A percentile compares a stretch with the other conserved stretches of the same genome.
phyloP scores from a whole-genome alignment of 2,113 vertebrate species.

The Rutilus rutilus region DNA sequence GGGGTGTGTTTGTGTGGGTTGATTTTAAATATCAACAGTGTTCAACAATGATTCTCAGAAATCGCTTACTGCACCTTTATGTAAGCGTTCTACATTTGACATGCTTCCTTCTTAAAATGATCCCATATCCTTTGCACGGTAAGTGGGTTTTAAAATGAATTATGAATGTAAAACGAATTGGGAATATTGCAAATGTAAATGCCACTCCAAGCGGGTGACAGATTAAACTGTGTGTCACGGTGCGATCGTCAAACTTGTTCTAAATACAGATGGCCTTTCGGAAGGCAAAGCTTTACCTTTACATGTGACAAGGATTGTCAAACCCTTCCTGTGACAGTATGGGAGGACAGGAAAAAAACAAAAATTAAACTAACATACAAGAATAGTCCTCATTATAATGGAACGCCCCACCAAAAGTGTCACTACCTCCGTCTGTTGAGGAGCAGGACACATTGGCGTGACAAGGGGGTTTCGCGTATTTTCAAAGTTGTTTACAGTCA shows the following conservation, averaged over 20 bases:
- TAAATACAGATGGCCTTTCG: slow-evolving; percentile 21
- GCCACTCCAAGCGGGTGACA: slow-evolving; percentile 11
- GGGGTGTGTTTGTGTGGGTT: too few relatives aligned
- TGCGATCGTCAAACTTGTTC: slow-evolving; percentile 15
- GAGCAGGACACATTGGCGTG: neutral
- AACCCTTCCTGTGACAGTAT: slow-evolving; percentile 19
- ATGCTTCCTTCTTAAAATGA: too few relatives aligned
- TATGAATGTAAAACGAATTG: neutral
- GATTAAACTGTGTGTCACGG: neutral
- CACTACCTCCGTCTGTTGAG: slow-evolving; percentile 18
- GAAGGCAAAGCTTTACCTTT: slow-evolving; percentile 23
- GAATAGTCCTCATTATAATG: slow-evolving; percentile 50
- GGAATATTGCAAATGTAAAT: slow-evolving; percentile 13
- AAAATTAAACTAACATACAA: slow-evolving; percentile 30
- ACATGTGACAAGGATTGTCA: slow-evolving; percentile 39
- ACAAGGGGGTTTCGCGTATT: slow-evolving; percentile 16
- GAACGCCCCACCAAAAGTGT: slow-evolving; percentile 35
- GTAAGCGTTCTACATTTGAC: too few relatives aligned
- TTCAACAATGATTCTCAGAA: too few relatives aligned
- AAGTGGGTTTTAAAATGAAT: neutral
- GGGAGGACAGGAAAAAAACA: slow-evolving; percentile 15
- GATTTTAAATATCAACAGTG: too few relatives aligned
- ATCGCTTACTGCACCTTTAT: too few relatives aligned
- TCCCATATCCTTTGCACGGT: neutral
- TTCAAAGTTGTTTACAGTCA: slow-evolving; percentile 48